phyloP scores from a whole-genome alignment of 2,113 vertebrate species.

The Perccottus glenii region DNA sequence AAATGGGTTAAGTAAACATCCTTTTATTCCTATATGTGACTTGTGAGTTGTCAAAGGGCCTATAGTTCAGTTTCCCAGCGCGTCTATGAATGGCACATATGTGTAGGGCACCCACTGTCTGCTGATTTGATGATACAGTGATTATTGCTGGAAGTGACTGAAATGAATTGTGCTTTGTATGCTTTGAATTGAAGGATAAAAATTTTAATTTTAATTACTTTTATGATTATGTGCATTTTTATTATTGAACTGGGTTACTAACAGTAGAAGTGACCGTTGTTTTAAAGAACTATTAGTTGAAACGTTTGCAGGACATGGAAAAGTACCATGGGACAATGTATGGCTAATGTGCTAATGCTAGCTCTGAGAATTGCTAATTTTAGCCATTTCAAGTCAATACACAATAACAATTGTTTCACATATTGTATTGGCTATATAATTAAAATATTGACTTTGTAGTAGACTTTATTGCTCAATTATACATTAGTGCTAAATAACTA shows the following conservation, averaged over 20 bases:
- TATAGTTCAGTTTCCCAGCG: constrained; percentile 40
- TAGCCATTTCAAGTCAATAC: no score
- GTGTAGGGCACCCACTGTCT: constrained; percentile 4
- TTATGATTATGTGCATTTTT: no score
- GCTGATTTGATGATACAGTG: constrained; percentile 14
- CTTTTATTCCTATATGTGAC: constrained; percentile 47
- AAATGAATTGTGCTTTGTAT: neutral
- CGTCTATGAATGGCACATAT: constrained; percentile 12
- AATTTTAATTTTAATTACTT: no score
- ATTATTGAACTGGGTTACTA: neutral
- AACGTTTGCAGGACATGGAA: no score
- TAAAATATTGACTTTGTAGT: no score
- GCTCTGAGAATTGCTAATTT: no score
- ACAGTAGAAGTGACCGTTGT: neutral
- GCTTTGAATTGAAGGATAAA: neutral
- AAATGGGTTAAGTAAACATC: constrained; percentile 70
- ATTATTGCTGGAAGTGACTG: constrained; percentile 13
- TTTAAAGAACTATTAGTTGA: neutral
- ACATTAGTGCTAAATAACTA: no score
- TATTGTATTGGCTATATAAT: no score
- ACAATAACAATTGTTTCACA: no score
- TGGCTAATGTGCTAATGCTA: no score
- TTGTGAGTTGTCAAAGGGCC: constrained; percentile 40
- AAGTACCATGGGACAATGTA: no score
- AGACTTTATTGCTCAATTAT: no score